Base-by-base conservation (phyloP, 2,113 vertebrate genomes). In the Pachypanchax playfairii region DNA sequence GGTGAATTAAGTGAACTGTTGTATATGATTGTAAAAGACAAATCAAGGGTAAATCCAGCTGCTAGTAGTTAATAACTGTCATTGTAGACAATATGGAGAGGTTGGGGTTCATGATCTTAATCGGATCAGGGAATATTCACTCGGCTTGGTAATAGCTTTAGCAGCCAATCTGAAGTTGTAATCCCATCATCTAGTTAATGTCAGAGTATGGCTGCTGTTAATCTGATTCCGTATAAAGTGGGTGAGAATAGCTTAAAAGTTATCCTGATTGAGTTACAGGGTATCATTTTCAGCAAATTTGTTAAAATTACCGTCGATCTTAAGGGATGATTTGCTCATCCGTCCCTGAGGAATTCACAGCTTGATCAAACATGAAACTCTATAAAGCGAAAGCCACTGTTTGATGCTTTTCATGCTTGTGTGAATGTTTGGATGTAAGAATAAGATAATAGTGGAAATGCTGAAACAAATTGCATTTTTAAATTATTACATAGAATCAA, bases 111-210 rank as follows among this genome's bases (percentile, higher is more conserved):
- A 81, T 47, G 41, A 20, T 69, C 17, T 26, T 90, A 87, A 92
- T 88, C 75, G 42, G 73, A 88, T 92, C 85, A 70, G 81, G 76
- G 85, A 84, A 87, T 85, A 89, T 88, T 85, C 83, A 65, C 79
- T 60, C 79, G 62, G 48, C 73, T 72, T 86, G 80, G 81, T 91
- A 91, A 92, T 86, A 76, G 79, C 77, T 81, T 93, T 89, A 91
- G 72, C 77, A 88, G 79, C 85, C 77, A 91, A 90, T 80, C 85
- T 88, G 81, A 76, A 86, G 76, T 79, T 71, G 81, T 91, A 92
- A 92, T 92, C 72, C 74, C 79, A 92, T 93, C 80, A 88, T 83
- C 71, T 75, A 85, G 87, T 91, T 90, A 88, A 92, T 91, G 91
- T 86, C 82, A 80, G 81, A 84, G 61, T 89, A 89, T 26, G 39